Percentiles rank a stretch among this genome's conserved stretches.
Conservation (phyloP, 2,113 vertebrate genomes). For the Sinocyclocheilus maitianheensis region DNA sequence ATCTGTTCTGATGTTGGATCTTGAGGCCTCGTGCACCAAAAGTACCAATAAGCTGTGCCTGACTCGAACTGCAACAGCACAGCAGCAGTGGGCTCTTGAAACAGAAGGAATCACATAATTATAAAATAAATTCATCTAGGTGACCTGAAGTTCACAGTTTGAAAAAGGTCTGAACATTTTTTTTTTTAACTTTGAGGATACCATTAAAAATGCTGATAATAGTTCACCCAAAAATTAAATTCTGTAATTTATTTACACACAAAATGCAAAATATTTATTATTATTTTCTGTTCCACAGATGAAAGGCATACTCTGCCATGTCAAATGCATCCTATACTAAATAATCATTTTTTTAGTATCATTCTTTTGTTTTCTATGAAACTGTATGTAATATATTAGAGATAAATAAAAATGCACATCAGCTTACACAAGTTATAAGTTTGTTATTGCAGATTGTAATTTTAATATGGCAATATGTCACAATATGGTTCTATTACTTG, state of each 20-base stretch:
- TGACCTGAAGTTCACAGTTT: neutral
- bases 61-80: neutral
- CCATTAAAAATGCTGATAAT: neutral
- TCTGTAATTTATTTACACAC: neutral
- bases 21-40: constrained; percentile 51
- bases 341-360: too few species aligned
- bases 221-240: neutral
- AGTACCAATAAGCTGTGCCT: neutral
- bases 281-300: too few species aligned
- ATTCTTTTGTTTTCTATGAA: too few species aligned
- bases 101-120: neutral
- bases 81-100: neutral
- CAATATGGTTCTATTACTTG: too few species aligned
- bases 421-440: neutral
- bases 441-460: neutral
- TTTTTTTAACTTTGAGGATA: neutral
- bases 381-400: too few species aligned
- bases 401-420: neutral
- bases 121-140: neutral
- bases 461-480: neutral
- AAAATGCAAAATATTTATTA: neutral
- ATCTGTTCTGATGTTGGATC: constrained; percentile 65
- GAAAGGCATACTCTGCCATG: too few species aligned
- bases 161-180: neutral
- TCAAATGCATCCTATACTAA: too few species aligned